Base-by-base conservation (phyloP, 30 jellyfish, hydroid and myxozoan species). In the Turritopsis rubra region DNA sequence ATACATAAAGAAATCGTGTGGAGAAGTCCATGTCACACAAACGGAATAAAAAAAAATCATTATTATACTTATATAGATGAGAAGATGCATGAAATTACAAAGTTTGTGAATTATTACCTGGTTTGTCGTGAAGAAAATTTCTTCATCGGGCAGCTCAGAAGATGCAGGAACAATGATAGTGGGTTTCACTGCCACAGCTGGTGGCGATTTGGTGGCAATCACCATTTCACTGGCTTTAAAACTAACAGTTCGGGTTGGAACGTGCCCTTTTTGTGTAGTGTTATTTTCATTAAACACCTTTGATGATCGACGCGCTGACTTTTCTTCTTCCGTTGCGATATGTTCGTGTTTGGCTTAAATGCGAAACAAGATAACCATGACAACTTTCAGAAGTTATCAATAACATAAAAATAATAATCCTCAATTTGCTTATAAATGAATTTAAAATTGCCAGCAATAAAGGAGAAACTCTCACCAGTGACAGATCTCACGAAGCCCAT, bases 401-500 rank as follows among this genome's bases (percentile, higher is more conserved):
- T n/a, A n/a, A n/a, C n/a, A n/a, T n/a, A n/a, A n/a, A n/a, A n/a
- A n/a, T n/a, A n/a, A n/a, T n/a, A n/a, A n/a, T n/a, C n/a, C n/a
- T n/a, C n/a, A n/a, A n/a, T n/a, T n/a, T n/a, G n/a, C n/a, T n/a
- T n/a, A n/a, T n/a, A n/a, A n/a, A n/a, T n/a, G n/a, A n/a, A n/a
- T n/a, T n/a, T n/a, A n/a, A n/a, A n/a, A n/a, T n/a, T n/a, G n/a
- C n/a, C n/a, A n/a, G n/a, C n/a, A n/a, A n/a, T n/a, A n/a, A n/a
- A n/a, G n/a, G n/a, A n/a, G n/a, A n/a, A n/a, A 68, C 28, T n/a
- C 9, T 1, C 30, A 68, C 77, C 77, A 0, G 77, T 82, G 23
- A 82, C 88, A 24, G 88, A 54, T 65, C 70, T 80, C 52, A 92
- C 98, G 54, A 92, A 92, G 19, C 98, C 98, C 24, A 78, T 85